phyloP scores from a whole-genome alignment of 2,888 invertebrate genomes.

The Trichacis sp. region DNA sequence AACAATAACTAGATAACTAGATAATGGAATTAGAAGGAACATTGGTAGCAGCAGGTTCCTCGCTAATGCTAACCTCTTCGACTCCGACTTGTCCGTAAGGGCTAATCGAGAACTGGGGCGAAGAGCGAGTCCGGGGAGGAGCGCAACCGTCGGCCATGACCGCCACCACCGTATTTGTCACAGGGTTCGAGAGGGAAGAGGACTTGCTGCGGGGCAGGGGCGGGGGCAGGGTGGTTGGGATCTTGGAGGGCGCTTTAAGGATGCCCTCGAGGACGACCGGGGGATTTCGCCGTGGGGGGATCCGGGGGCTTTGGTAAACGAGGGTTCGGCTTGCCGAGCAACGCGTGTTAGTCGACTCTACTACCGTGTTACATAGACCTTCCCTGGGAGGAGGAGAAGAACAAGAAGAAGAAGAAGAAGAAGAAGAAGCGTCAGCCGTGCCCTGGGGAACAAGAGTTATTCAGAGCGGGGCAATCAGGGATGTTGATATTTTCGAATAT shows the following conservation, averaged over 20 bases:
- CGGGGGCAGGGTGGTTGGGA: slow-evolving; percentile 63
- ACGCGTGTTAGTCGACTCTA: slow-evolving; percentile 52
- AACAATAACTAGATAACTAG: too few species aligned
- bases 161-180: neutral
- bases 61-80: slow-evolving; percentile 50
- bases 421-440: slow-evolving; percentile 64
- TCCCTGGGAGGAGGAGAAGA: too few species aligned
- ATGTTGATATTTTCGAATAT: too few species aligned
- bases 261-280: slow-evolving; percentile 25
- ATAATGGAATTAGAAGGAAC: too few species aligned
- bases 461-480: too few species aligned
- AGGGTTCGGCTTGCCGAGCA: slow-evolving; percentile 51
- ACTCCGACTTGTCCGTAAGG: too few species aligned
- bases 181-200: too few species aligned
- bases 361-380: slow-evolving; percentile 59
- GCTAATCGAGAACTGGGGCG: slow-evolving; percentile 62
- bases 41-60: too few species aligned
- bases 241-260: slow-evolving; percentile 55
- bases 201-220: too few species aligned
- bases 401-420: too few species aligned
- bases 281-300: slow-evolving; percentile 55
- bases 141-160: slow-evolving; percentile 51
- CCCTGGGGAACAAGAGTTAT: slow-evolving; percentile 60
- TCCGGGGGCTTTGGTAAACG: slow-evolving; percentile 61
- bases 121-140: slow-evolving; percentile 50